These are phyloP conservation scores for Scolopax mira DNA, from an alignment of 2,113 vertebrate species.

Conservation along the genomic window DNA sequence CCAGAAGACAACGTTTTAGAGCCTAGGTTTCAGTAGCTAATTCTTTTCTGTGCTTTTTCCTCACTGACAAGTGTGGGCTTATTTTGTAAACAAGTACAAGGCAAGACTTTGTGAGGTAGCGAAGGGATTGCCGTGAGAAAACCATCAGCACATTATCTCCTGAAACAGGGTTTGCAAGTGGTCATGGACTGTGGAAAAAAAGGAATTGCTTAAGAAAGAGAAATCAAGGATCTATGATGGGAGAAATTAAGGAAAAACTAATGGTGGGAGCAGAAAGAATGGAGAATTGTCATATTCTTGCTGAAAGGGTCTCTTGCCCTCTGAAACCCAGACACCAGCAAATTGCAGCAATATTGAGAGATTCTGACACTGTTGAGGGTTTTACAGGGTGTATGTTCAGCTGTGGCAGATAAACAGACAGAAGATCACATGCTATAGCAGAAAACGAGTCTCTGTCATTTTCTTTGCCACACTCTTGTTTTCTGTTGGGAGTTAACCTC, in stretches of 20 bases:
- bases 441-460: neutral
- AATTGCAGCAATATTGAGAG: neutral
- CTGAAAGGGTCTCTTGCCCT: neutral
- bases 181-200: neutral
- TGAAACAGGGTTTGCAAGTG: neutral
- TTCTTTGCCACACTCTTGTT: neutral
- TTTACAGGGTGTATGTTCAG: neutral
- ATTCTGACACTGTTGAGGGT: neutral
- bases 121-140: neutral
- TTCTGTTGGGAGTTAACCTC: neutral
- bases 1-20: neutral
- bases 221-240: neutral
- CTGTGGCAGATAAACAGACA: neutral
- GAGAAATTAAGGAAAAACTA: neutral
- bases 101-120: neutral
- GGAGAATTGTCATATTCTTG: neutral
- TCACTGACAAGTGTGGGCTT: neutral
- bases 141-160: neutral
- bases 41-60: neutral
- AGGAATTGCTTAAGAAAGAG: neutral
- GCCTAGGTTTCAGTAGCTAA: neutral
- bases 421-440: neutral
- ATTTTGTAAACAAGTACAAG: neutral
- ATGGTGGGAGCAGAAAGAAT: neutral
- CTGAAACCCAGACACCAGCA: neutral